Base-by-base conservation (phyloP, 2,797 vertebrate species). In the Spinibarbus caldwelli region DNA sequence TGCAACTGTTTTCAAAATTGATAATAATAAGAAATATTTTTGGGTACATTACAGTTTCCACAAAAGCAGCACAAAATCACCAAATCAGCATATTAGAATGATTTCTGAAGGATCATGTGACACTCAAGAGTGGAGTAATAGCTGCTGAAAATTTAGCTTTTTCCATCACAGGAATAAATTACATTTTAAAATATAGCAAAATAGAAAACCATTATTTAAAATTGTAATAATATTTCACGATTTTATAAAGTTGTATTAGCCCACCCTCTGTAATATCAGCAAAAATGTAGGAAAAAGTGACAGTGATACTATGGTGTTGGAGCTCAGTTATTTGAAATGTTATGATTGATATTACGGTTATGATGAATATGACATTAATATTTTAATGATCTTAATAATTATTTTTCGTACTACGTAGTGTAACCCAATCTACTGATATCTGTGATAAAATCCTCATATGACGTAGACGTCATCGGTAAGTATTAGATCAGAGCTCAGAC, bases 401-500 rank as follows among this genome's bases (percentile, higher is more conserved):
- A 43, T 54, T 80, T 80, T 66, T 54, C 14, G 70, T 68, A 12
- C n/a, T 59, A 31, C n/a, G n/a, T 41, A 41, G 57, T 76, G 34
- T 52, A 78, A 84, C 41, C 47, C 36, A 70, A 70, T 68, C 62
- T 52, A 10, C 31, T 57, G 73, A 68, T 68, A 57, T 78, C 73
- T 57, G 45, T 10, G 82, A 77, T 54, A 78, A 54, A 78, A 84
- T 84, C 64, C 75, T 70, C 73, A 6, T 34, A 21, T 84, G 49
- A 70, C 5, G 34, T 43, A 47, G 49, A 85, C 34, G 75, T 85
- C 75, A 85, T 78, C 1, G 9, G 5, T 47, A 84, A 70, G 75
- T 43, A 59, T 59, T 85, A 85, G 66, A 71, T 79, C 83, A 71
- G 52, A 68, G 19, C 64, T 47, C 77, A 49, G 75, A 70, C 83